These are phyloP conservation scores for Eupithecia insigniata DNA, from an alignment of 2,888 invertebrate species.

Conservation along the genomic window DNA sequence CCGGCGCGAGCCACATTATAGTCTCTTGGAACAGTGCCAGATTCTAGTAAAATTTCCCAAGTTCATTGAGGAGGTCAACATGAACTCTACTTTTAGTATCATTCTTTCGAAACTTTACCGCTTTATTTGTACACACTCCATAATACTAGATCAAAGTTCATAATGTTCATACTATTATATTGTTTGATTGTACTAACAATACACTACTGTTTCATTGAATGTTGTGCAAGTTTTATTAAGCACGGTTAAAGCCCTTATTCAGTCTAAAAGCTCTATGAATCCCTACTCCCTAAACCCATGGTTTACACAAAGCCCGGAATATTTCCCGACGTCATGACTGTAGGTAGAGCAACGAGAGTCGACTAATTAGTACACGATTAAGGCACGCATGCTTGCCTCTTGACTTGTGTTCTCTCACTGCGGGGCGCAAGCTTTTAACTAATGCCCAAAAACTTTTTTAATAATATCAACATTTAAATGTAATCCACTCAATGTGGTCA, in stretches of 20 bases:
- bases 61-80: slow-evolving; percentile 67
- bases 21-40: slow-evolving; percentile 64
- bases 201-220: background rate
- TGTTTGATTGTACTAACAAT: slow-evolving; percentile 5
- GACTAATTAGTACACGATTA: slow-evolving; percentile 68
- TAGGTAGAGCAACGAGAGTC: slow-evolving; percentile 49
- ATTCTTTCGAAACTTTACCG: slow-evolving; percentile 53
- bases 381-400: slow-evolving; percentile 47
- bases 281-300: slow-evolving; percentile 45
- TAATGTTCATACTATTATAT: background rate
- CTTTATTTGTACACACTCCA: slow-evolving; percentile 29
- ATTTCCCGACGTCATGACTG: slow-evolving; percentile 63
- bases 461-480: background rate
- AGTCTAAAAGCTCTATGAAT: slow-evolving; percentile 48
- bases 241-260: slow-evolving; percentile 29
- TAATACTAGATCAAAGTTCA: slow-evolving; percentile 9
- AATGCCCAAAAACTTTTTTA: slow-evolving; percentile 34
- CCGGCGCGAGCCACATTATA: slow-evolving; percentile 49
- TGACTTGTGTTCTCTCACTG: slow-evolving; percentile 39
- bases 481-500: background rate
- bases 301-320: slow-evolving; percentile 57
- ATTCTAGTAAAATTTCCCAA: slow-evolving; percentile 62
- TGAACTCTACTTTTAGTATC: slow-evolving; percentile 56
- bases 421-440: slow-evolving; percentile 41
- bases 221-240: slow-evolving; percentile 4